These are phyloP conservation scores for Varanus salvator DNA, from an alignment of 2,113 vertebrate species.

Conservation along the genomic window DNA sequence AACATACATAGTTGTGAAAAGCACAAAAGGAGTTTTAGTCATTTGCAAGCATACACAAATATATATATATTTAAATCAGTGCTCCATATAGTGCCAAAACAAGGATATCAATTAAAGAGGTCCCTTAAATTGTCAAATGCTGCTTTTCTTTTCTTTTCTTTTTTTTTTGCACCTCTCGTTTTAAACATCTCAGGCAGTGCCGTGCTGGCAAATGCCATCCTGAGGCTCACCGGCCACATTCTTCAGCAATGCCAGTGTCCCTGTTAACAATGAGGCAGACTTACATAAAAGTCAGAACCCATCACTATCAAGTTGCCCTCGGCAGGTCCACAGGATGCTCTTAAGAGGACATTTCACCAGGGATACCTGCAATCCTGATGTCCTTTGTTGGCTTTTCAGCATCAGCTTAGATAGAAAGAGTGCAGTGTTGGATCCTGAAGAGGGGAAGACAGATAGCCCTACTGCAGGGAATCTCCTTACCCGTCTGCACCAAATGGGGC, in stretches of 20 bases:
- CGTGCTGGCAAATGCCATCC: not conserved
- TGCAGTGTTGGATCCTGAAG: not conserved
- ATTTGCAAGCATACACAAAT: slow-evolving; percentile 5
- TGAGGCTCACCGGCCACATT: not conserved
- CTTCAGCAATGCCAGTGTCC: not conserved
- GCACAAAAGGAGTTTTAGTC: not conserved
- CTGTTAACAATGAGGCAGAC: not conserved
- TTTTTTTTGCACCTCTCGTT: not conserved
- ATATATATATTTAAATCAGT: slow-evolving; percentile 15
- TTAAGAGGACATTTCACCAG: not conserved
- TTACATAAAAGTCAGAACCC: not conserved
- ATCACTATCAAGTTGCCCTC: too few species aligned
- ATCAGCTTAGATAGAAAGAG: not conserved
- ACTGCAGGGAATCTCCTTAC: not conserved
- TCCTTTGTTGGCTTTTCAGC: not conserved
- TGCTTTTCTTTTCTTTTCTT: not conserved
- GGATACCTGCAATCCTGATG: not conserved
- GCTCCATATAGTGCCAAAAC: slow-evolving; percentile 39
- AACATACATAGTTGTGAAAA: not conserved
- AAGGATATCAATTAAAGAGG: not conserved
- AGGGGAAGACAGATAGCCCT: not conserved
- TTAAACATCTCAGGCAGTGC: slow-evolving; percentile 4
- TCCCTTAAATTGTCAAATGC: not conserved
- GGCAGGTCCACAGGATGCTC: not conserved
- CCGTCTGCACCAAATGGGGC: not conserved